phyloP scores from a whole-genome alignment of 2,888 invertebrate species.

The Acronicta leporina region DNA sequence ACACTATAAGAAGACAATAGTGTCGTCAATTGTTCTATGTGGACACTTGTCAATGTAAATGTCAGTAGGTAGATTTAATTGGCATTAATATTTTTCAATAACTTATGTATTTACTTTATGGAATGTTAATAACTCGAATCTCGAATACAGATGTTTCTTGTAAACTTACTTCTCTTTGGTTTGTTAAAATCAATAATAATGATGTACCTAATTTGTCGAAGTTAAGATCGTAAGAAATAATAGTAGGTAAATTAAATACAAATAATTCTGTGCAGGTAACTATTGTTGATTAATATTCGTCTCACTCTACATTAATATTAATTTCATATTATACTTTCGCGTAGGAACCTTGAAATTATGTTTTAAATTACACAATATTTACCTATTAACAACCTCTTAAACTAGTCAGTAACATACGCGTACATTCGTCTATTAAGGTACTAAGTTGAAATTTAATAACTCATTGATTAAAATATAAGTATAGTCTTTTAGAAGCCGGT shows the following conservation, averaged over 20 bases:
- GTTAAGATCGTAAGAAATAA: constrained; percentile 8
- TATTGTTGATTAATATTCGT: constrained; percentile 66
- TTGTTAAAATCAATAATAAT: constrained; percentile 33
- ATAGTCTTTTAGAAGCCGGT: constrained; percentile 44
- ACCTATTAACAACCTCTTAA: constrained; percentile 65
- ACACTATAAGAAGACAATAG: not conserved
- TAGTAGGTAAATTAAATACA: constrained; percentile 19
- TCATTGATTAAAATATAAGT: constrained; percentile 61
- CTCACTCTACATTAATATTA: constrained; percentile 75
- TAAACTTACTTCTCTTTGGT: constrained; percentile 49
- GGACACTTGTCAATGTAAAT: not conserved
- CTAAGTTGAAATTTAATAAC: constrained; percentile 67
- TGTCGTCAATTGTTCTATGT: not conserved
- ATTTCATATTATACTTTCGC: constrained; percentile 73
- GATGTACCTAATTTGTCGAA: constrained; percentile 13
- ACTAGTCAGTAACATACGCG: constrained; percentile 64
- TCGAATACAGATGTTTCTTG: constrained; percentile 12
- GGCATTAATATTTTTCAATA: too few species aligned
- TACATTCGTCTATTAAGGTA: constrained; percentile 67
- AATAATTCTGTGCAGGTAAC: constrained; percentile 74
- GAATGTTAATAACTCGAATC: constrained; percentile 46
- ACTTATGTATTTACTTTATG: constrained; percentile 23
- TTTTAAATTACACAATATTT: constrained; percentile 53
- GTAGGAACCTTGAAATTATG: constrained; percentile 86
- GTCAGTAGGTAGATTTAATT: not conserved